Evolutionary conservation across 2,888 invertebrate genomes (phyloP).

Genomic region (Caenorhabditis doughertyi): DNA sequence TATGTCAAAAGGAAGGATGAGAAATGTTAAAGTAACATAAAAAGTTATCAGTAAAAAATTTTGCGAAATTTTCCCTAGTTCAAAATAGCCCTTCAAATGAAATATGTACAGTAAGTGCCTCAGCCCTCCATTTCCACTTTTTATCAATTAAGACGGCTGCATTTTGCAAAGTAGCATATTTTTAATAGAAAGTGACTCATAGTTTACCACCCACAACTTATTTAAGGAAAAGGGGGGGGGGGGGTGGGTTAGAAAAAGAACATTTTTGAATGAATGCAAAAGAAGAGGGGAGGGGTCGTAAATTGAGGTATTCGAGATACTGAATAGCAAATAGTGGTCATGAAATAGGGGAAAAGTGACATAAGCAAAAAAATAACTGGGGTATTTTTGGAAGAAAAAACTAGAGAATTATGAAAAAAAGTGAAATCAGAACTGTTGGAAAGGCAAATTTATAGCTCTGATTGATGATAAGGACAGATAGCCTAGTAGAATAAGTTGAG

Average conservation of each 20-base stretch:
- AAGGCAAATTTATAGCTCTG: too few relatives aligned
- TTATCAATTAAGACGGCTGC: neutral
- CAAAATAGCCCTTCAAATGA: too few relatives aligned
- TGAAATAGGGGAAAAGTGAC: neutral
- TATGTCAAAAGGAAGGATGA: too few relatives aligned
- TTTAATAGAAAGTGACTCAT: conserved; percentile 3
- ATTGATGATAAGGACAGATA: too few relatives aligned
- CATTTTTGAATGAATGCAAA: too few relatives aligned
- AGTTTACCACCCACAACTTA: conserved; percentile 13
- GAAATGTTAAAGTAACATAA: too few relatives aligned
- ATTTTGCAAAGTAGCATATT: neutral
- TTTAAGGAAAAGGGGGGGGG: too few relatives aligned
- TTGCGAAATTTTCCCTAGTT: too few relatives aligned
- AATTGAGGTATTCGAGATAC: conserved; percentile 22
- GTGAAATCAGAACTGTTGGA: too few relatives aligned
- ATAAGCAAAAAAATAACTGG: neutral
- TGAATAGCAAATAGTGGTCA: conserved; percentile 9
- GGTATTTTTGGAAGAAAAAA: neutral
- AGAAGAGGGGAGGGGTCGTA: conserved; percentile 4
- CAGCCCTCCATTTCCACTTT: neutral
- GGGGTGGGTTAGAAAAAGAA: neutral
- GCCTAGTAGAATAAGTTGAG: too few relatives aligned
- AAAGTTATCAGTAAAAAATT: too few relatives aligned
- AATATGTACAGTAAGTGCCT: neutral
- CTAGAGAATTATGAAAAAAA: neutral